These are phyloP conservation scores for Pterostichus madidus DNA, from an alignment of 2,888 invertebrate species.

Conservation along the genomic window DNA sequence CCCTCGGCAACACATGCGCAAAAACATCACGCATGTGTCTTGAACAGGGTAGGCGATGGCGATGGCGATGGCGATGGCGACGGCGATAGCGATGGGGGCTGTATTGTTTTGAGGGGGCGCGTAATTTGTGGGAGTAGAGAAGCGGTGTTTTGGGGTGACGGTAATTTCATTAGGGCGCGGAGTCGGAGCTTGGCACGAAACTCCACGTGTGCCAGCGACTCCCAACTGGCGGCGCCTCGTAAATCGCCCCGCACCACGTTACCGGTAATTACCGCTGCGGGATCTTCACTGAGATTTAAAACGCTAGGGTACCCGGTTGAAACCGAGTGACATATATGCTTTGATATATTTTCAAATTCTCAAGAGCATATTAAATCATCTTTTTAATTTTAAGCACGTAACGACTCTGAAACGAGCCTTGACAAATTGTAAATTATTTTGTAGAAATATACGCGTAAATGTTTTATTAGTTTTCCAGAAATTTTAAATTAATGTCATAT, in stretches of 20 bases:
- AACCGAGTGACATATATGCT: slow-evolving; percentile 18
- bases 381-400: slow-evolving; percentile 4
- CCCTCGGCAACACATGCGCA: slow-evolving; percentile 8
- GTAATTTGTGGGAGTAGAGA: slow-evolving; percentile 42
- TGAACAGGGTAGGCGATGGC: neutral
- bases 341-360: slow-evolving; percentile 9
- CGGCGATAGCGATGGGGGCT: neutral
- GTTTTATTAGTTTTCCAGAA: too few species aligned
- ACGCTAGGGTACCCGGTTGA: slow-evolving; percentile 6
- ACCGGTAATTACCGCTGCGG: slow-evolving; percentile 22
- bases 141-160: slow-evolving; percentile 51
- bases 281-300: slow-evolving; percentile 44
- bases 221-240: slow-evolving; percentile 34
- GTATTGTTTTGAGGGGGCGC: slow-evolving; percentile 51
- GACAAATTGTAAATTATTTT: too few species aligned
- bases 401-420: too few species aligned
- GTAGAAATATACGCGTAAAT: too few species aligned
- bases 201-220: slow-evolving; percentile 28
- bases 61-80: too few species aligned
- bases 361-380: neutral
- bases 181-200: slow-evolving; percentile 37
- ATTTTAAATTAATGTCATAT: too few species aligned
- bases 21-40: slow-evolving; percentile 39
- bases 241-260: slow-evolving; percentile 1
- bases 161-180: slow-evolving; percentile 48